Percentiles rank a stretch among this genome's conserved stretches.
phyloP scores from a whole-genome alignment of 2,797 vertebrate species.

The Aphelocoma californica region DNA sequence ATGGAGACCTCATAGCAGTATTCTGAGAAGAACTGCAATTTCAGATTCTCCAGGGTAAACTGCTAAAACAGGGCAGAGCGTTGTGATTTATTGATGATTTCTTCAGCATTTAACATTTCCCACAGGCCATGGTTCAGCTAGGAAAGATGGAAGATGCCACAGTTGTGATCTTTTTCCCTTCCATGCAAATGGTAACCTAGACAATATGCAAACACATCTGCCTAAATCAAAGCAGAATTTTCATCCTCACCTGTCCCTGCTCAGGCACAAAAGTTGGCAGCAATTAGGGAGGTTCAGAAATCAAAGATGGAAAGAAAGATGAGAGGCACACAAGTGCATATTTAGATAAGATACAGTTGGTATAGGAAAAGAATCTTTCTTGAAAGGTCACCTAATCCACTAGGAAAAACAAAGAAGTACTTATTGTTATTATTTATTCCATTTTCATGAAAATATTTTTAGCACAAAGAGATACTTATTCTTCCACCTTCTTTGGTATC shows the following conservation, averaged over 20 bases:
- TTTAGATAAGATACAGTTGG: not conserved
- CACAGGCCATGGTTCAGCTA: not conserved
- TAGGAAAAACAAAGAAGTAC: not conserved
- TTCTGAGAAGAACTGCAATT: not conserved
- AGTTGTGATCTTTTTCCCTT: not conserved
- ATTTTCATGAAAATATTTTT: not conserved
- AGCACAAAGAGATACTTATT: not conserved
- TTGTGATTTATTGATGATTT: not conserved
- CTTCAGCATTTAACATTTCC: not conserved
- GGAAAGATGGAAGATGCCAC: not conserved
- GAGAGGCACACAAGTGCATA: not conserved
- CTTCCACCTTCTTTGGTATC: not conserved
- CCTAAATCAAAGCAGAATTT: constrained; percentile 12
- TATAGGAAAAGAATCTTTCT: not conserved
- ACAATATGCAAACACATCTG: constrained; percentile 49
- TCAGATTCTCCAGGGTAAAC: not conserved
- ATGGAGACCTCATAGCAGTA: accelerated
- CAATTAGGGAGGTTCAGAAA: constrained; percentile 9
- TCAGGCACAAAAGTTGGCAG: not conserved
- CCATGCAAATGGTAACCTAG: constrained; percentile 45
- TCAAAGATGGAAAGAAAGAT: not conserved
- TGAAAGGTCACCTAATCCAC: not conserved
- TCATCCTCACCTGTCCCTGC: not conserved
- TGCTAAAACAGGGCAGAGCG: not conserved
- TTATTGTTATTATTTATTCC: not conserved